Evolutionary conservation across 1,140 invertebrate genomes (phyloP), one percentile per base, ranked within the genome.

Genomic region (Conus betulinus): DNA sequence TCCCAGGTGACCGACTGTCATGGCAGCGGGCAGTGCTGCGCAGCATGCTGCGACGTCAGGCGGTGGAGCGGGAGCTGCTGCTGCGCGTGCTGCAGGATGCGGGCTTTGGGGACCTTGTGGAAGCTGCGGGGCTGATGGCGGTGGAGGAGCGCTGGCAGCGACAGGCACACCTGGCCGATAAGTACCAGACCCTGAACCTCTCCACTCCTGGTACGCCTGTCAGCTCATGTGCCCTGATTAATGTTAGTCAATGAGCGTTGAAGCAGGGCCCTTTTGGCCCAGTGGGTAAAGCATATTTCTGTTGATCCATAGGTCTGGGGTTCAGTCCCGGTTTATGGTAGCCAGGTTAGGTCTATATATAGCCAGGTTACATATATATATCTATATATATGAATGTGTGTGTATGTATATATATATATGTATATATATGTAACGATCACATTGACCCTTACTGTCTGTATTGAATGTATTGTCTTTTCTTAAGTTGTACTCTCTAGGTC

Each of bases 21-120:
- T 92, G 92, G 91, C 92, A 93, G 87, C 52, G 89, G 78, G 89
- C 89, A 0, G 92, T 89, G 81, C 51, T 94, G 81, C 87, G 84
- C 15, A 90, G 92, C 84, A 89, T 93, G 76, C 74, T 92, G 60
- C 89, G 91, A 76, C 92, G 93, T 60, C 94, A 94, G 86, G 52
- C 74, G 25, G 91, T 92, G 76, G 94, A 94, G 85, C 81, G 93
- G 51, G 94, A 94, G 87, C n/a, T 90, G 51, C 78, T 94, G 52
- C 87, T 94, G 79, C 84, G 89, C 1, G 85, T 92, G n/a, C 89
- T 94, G 20, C 92, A 93, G 85, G 94, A 94, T 74, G 87, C 90
- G 15, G 88, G 89, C n/a, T 81, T 94, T 23, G 91, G 91, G 23
- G 93, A 94, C 8, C 85, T 94, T 15, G 89, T 89, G 57, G 93